Conservation (phyloP, 1,140 invertebrate genomes). For the Drosophila persimilis region DNA sequence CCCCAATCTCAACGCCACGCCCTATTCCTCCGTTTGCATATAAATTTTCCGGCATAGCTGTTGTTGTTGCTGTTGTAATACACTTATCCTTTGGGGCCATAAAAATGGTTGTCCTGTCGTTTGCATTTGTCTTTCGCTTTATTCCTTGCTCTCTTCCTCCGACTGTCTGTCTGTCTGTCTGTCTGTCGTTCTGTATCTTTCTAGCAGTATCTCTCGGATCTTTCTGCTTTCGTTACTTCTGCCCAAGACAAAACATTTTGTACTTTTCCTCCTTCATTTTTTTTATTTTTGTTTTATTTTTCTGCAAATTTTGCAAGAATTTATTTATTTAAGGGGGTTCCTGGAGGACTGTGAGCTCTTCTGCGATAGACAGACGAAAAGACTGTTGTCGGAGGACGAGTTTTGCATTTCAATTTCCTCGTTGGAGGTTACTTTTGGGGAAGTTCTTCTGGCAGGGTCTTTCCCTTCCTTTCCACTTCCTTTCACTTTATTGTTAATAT, state of each 20-base stretch:
- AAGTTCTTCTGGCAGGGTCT: not conserved
- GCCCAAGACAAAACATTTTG: constrained; percentile 42
- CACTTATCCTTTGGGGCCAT: constrained; percentile 69
- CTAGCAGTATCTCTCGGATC: constrained; percentile 9
- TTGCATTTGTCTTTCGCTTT: constrained; percentile 59
- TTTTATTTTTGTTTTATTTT: constrained; percentile 21
- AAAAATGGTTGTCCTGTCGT: constrained; percentile 67
- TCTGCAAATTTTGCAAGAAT: constrained; percentile 56
- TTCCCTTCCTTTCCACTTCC: not conserved
- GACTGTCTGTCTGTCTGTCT: constrained; percentile 6
- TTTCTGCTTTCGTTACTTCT: constrained; percentile 15
- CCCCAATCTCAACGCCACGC: not conserved
- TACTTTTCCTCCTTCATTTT: constrained; percentile 18
- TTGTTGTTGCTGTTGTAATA: constrained; percentile 57
- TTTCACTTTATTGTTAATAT: constrained; percentile 23
- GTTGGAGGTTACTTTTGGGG: constrained; percentile 3
- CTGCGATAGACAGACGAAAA: constrained; percentile 41
- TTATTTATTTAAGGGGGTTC: constrained; percentile 61
- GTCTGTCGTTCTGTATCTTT: constrained; percentile 27
- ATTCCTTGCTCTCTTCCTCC: constrained; percentile 11
- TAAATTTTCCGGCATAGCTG: constrained; percentile 23
- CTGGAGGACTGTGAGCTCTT: not conserved
- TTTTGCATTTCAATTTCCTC: constrained; percentile 73
- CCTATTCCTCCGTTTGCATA: constrained; percentile 21
- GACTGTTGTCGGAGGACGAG: constrained; percentile 37